Evolutionary conservation across 2,113 vertebrate genomes (phyloP).

Genomic region (Malurus melanocephalus): DNA sequence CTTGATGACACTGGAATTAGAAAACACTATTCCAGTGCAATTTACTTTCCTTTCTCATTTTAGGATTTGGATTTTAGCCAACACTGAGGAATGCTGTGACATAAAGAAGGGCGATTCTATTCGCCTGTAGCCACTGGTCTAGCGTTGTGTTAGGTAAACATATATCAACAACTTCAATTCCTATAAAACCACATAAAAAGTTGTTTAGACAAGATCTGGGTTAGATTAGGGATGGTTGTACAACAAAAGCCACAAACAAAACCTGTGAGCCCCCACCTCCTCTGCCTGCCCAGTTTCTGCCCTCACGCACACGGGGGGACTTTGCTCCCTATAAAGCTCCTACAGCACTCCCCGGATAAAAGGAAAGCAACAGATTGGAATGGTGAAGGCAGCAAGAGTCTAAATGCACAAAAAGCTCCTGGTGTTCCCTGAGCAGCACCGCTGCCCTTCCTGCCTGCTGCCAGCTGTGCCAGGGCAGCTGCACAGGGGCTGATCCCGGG

Average conservation of each 20-base stretch:
- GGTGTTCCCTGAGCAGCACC: accelerated
- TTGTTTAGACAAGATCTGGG: not conserved
- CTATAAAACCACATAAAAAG: not conserved
- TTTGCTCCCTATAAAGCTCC: not conserved
- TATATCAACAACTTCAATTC: not conserved
- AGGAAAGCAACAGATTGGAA: not conserved
- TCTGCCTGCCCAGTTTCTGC: not conserved
- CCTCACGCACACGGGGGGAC: accelerated
- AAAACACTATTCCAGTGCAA: not conserved
- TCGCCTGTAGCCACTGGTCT: not conserved
- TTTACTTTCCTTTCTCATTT: not conserved
- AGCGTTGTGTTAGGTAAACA: not conserved
- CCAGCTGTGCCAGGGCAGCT: not conserved
- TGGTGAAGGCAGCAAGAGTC: not conserved
- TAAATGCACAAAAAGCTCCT: not conserved
- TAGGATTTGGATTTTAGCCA: not conserved
- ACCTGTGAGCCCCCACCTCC: not conserved
- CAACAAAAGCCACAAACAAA: not conserved
- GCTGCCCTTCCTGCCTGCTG: not conserved
- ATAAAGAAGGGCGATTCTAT: not conserved
- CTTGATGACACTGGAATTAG: not conserved
- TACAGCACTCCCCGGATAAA: accelerated
- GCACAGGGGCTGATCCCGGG: accelerated
- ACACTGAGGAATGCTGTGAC: not conserved
- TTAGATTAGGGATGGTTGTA: accelerated